Evolutionary conservation across 53 echinoderm and acorn worm genomes (phyloP), one percentile per base, ranked within the genome.

Genomic region (Paelopatides confundens): DNA sequence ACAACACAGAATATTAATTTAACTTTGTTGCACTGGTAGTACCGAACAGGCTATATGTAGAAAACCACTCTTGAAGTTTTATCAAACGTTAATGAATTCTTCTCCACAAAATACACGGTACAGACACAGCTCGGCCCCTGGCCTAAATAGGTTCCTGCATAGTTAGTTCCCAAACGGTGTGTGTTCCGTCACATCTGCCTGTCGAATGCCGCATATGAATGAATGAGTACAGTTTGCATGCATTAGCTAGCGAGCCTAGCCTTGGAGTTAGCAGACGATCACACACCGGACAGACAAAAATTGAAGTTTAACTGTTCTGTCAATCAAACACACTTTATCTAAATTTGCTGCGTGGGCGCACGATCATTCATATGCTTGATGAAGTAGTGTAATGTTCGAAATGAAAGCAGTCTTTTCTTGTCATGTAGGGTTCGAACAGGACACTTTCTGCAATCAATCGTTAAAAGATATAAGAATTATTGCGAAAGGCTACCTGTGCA

Each of bases 291-390:
- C 74, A 35, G 9, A 31, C 31, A n/a, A n/a, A 32, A 68, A 68
- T 68, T 30, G 18, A 68, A 74, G 74, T 74, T 74, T 74, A n/a
- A 74, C 74, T 74, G 74, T 39, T 46, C 74, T 74, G 74, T 74
- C 74, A 74, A 74, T 74, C 74, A 74, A 74, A 74, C 31, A 37
- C 35, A 58, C 21, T 58, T 58, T 21, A 58, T 18, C 58, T 21
- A 21, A n/a, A 58, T 58, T 58, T 58, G 18, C 58, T 58, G 58
- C 58, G 58, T 58, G 58, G 58, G 58, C 21, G 58, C 58, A 58
- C 21, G 58, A 12, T 43, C 43, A n/a, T n/a, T n/a, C n/a, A n/a
- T n/a, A n/a, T n/a, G n/a, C n/a, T n/a, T n/a, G n/a, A n/a, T n/a
- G n/a, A n/a, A n/a, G n/a, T 43, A 43, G 12, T 43, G 43, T 43